Evolutionary conservation across 1,140 invertebrate species (phyloP), one percentile per base, ranked within the genome.

Genomic region (Sipha flava): DNA sequence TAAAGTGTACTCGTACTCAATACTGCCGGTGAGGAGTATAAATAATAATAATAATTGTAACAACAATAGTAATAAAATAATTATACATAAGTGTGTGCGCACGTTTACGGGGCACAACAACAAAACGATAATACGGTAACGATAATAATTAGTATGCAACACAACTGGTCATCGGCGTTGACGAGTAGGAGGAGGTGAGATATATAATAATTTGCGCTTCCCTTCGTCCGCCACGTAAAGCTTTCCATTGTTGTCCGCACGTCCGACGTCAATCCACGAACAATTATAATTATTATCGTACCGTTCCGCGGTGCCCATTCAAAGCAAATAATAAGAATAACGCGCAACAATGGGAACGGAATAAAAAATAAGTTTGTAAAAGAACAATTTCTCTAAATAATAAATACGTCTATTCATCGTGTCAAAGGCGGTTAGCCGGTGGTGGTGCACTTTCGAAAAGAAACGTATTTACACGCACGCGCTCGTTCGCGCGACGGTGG

Each of bases 351-450:
- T 31, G 31, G n/a, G 29, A 59, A 59, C 14, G 26, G 26, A 29
- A 57, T 26, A 21, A 3, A 57, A n/a, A 59, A 59, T 10, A 54
- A 66, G 43, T 47, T 29, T 2, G 37, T 70, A 70, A 70, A 70
- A 70, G 66, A 70, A 70, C 23, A 47, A 29, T 47, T 70, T 70
- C 23, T 45, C 66, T 70, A 70, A 70, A 70, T 70, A 70, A 70
- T 70, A 47, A 45, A 70, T 47, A 47, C 12, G 66, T 45, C 43
- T 70, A 47, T 47, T 70, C 43, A 70, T 70, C 31, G 66, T 70
- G 40, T 29, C 37, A 10, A 2, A 18, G 21, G 6, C 10, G 23
- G 40, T 26, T 40, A 4, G 14, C 7, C 5, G n/a, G 62, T 21
- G 62, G 59, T 34, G 18, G 34, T 21, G 40, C 40, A 70, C 66